Base-by-base conservation (phyloP, 2,888 invertebrate genomes). In the Melieria picta region DNA sequence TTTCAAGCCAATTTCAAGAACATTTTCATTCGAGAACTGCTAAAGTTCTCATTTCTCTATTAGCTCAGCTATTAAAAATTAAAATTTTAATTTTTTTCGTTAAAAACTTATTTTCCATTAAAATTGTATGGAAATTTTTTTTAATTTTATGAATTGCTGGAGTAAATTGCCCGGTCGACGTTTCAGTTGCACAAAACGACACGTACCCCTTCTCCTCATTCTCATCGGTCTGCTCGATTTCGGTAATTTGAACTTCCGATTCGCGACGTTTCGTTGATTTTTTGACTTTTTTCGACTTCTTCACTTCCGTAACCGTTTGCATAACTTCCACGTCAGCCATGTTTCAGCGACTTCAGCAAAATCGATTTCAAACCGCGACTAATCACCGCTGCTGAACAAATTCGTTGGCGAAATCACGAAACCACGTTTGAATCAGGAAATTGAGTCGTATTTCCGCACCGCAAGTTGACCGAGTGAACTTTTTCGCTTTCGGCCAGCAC, bases 301-400 rank as follows among this genome's bases (percentile, higher is more conserved):
- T 91, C 87, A 91, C 93, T 84, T 94, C 94, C 86, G 93, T 92
- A 86, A 94, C 93, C 88, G 93, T 93, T 90, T 94, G 93, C 90
- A 94, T 93, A 79, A 93, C 91, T 88, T 95, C 95, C 84, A 95
- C 95, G 91, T 96, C 96, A 87, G 94, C 95, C 96, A 96, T 96
- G 88, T 86, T 85, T 71, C 56, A 52, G 30, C 30, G 3, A 30
- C 30, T 30, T 30, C 30, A 30, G 30, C 3, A 30, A 62, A 57
- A 30, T 2, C 30, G 30, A 30, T 30, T 30, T 30, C 3, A 30
- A 30, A 30, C 30, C 30, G 30, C 30, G 30, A 30, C 30, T 30
- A 30, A 30, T 30, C 30, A 30, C 30, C 13, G 10, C 57, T 16
- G 30, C 30, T 30, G 30, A 30, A 30, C 30, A 30, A 30, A 30